Base-by-base conservation (phyloP, 2,797 vertebrate species). In the Acridotheres tristis region DNA sequence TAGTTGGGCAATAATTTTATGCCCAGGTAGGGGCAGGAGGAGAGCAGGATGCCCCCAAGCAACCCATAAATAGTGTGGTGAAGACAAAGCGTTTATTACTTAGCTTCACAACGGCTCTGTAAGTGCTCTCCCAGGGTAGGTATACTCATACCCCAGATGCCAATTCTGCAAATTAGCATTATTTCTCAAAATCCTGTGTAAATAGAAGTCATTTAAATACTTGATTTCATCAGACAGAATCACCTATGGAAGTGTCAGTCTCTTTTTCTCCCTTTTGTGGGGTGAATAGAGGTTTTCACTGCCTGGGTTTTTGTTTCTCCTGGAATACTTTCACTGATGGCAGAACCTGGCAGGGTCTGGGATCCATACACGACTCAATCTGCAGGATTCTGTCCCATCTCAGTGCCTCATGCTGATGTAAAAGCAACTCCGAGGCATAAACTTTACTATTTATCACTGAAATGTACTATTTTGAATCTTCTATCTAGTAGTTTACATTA, bases 61-160 rank as follows among this genome's bases (percentile, higher is more conserved):
- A 98, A 97, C 96, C 95, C 97, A 98, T 98, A 98, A 98, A 98
- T 98, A 98, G 97, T 96, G 95, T 96, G 97, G 97, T 97, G 97
- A 98, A 97, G 98, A 98, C 98, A 98, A 97, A 97, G 96, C 91
- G 96, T 97, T 98, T 98, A 98, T 97, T 97, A 95, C 97, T 97
- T 97, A 96, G 96, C 96, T 96, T 97, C 97, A 91, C 92, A 97
- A 96, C 97, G 94, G 95, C 97, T 94, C 83, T 47, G 66, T 97
- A 98, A 97, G 96, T 82, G 96, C 97, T 97, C 97, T 97, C 97
- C 96, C 94, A 96, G 95, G 96, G 93, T 96, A 96, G 2, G 11
- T 73, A 73, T 67, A 87, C 86, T 91, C 78, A 76, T 94, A 95
- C 91, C 97, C 97, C 93, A 96, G 96, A 95, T 96, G 92, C 80